Percentiles rank a stretch among this genome's conserved stretches.
Evolutionary conservation across 2,113 vertebrate genomes (phyloP).

Genomic region (Saguinus imperator): DNA sequence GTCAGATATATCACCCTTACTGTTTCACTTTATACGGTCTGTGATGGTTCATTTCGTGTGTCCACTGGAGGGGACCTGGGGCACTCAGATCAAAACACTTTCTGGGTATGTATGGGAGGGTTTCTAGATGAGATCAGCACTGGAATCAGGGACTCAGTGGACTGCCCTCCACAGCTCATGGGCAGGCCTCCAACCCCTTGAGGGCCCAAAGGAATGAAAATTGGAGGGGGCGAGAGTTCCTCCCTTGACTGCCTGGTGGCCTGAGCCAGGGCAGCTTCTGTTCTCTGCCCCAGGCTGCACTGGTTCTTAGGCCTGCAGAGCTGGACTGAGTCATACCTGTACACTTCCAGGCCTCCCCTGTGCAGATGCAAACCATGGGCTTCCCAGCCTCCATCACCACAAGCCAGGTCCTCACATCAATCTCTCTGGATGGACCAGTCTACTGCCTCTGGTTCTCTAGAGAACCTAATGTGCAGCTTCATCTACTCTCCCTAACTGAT

Average conservation of each 20-base stretch:
- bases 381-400: neutral
- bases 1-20: neutral
- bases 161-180: neutral
- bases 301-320: neutral
- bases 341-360: neutral
- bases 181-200: neutral
- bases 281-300: accelerated
- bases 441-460: neutral
- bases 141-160: neutral
- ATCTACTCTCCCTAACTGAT: neutral
- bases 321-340: neutral
- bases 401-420: neutral
- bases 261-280: neutral
- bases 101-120: neutral
- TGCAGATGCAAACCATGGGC: neutral
- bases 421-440: neutral
- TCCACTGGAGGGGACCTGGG: neutral
- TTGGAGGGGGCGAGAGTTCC: accelerated
- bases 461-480: neutral
- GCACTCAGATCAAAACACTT: neutral
- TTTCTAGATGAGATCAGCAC: neutral
- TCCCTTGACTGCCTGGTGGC: neutral
- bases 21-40: neutral
- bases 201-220: too few relatives aligned
- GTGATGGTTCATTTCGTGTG: neutral